Evolutionary conservation across 2,888 invertebrate genomes (phyloP).

Genomic region (Ametastegia equiseti): DNA sequence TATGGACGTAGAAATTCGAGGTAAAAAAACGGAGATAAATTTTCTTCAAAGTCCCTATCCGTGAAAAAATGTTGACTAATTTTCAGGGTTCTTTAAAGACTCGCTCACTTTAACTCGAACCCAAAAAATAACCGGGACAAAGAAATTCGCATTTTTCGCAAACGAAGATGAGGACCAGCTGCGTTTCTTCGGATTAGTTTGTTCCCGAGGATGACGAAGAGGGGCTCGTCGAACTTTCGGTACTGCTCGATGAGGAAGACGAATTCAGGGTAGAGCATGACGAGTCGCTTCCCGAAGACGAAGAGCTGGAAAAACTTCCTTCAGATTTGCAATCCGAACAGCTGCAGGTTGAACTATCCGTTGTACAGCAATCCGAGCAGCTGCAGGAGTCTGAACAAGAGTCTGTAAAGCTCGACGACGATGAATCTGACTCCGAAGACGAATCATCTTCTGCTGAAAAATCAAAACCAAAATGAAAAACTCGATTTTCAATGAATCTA

Average conservation of each 20-base stretch:
- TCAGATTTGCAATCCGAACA: conserved; percentile 5
- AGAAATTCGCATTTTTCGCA: too few species aligned
- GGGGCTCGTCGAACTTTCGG: background rate
- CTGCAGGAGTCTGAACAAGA: background rate
- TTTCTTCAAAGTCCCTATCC: too few species aligned
- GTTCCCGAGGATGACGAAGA: background rate
- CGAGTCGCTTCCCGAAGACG: background rate
- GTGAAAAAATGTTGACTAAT: too few species aligned
- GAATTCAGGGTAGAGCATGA: background rate
- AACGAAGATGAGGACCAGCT: too few species aligned
- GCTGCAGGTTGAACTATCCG: background rate
- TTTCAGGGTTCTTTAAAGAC: too few species aligned
- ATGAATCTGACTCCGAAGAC: background rate
- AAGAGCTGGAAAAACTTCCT: background rate
- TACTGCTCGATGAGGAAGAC: background rate
- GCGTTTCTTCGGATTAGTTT: too few species aligned
- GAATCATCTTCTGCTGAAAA: background rate
- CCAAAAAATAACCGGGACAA: too few species aligned
- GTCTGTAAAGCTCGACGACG: background rate
- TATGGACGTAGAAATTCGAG: too few species aligned
- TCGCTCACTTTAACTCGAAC: too few species aligned
- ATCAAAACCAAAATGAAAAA: background rate
- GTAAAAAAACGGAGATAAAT: too few species aligned
- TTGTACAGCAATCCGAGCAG: conserved; percentile 23
- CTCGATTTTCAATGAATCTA: too few species aligned